These are phyloP conservation scores for Ariolimax columbianus DNA, from an alignment of 2,888 invertebrate species.

Conservation along the genomic window DNA sequence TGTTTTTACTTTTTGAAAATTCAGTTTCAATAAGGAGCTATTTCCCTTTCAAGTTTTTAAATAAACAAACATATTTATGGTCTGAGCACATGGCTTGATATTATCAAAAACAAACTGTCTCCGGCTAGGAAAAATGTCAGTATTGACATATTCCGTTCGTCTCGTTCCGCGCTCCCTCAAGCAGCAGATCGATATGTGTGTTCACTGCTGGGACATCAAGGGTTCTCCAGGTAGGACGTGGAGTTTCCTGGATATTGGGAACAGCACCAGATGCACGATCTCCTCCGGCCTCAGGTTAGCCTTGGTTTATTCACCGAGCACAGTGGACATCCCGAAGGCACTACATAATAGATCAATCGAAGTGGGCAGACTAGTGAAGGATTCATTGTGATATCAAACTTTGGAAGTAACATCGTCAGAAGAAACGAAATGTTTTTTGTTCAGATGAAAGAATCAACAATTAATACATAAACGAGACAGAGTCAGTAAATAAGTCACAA, in stretches of 20 bases:
- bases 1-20: no score
- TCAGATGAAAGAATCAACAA: no score
- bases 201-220: slow-evolving; percentile 41
- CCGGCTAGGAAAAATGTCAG: background rate
- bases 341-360: background rate
- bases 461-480: no score
- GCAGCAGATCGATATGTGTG: slow-evolving; percentile 35
- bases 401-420: no score
- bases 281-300: background rate
- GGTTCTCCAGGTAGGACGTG: slow-evolving; percentile 37
- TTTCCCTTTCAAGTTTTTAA: background rate
- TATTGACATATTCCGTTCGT: background rate
- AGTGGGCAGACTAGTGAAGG: background rate
- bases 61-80: background rate
- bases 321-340: background rate
- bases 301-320: background rate
- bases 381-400: background rate
- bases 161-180: background rate
- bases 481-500: no score
- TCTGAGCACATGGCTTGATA: background rate
- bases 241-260: slow-evolving; percentile 26
- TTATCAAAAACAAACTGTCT: slow-evolving; percentile 1
- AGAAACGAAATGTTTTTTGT: no score
- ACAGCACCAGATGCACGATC: slow-evolving; percentile 32
- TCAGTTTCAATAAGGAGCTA: background rate